Evolutionary conservation across 2,113 vertebrate species (phyloP).

Genomic region (Ciconia maguari): DNA sequence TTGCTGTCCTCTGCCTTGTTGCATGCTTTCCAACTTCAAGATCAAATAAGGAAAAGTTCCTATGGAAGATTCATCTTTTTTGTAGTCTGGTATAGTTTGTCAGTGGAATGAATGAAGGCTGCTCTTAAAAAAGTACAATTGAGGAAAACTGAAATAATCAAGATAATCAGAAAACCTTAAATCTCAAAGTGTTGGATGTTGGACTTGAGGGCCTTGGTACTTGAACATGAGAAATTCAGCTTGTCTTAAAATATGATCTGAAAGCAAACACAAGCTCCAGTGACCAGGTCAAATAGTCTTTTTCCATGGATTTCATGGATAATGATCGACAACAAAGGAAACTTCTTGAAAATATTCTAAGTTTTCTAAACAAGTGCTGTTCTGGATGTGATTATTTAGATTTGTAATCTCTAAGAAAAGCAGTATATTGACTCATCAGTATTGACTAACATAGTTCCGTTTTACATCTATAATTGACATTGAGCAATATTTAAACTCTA

Average conservation of each 20-base stretch:
- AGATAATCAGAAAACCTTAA: not conserved
- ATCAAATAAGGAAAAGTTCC: not conserved
- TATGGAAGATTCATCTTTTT: not conserved
- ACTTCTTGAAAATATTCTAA: not conserved
- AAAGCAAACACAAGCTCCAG: not conserved
- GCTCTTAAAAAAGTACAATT: not conserved
- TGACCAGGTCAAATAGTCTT: not conserved
- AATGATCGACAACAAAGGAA: not conserved
- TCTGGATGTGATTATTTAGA: not conserved
- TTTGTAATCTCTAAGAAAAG: constrained; percentile 47
- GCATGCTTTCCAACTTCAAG: not conserved
- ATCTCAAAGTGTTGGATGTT: not conserved
- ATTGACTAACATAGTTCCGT: constrained; percentile 48
- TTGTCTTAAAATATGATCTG: not conserved
- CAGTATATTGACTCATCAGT: constrained; percentile 31
- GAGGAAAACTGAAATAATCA: not conserved
- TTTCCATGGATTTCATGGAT: not conserved
- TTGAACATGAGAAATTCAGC: not conserved
- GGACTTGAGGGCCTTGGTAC: not conserved
- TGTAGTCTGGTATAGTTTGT: not conserved
- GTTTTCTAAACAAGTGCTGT: not conserved
- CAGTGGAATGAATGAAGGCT: not conserved
- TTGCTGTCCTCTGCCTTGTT: not conserved
- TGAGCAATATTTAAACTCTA: constrained; percentile 24
- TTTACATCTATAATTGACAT: constrained; percentile 39